phyloP scores from a whole-genome alignment of 2,797 vertebrate genomes.

The Chelidonichthys spinosus region DNA sequence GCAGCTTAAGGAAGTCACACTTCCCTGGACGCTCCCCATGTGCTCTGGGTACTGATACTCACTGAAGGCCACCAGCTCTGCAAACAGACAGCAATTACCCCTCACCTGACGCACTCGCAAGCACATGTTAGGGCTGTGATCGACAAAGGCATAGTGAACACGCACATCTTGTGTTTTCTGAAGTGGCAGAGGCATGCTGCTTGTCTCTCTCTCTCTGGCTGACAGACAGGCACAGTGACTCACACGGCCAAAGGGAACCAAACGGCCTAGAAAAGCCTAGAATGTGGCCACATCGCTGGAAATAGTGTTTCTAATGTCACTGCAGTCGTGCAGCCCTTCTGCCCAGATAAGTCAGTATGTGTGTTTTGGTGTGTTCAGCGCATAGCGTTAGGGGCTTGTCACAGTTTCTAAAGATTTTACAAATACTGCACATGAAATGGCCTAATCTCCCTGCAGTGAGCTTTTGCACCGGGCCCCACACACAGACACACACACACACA shows the following conservation, averaged over 20 bases:
- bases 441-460: constrained; percentile 37
- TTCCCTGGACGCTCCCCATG: constrained; percentile 77
- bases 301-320: constrained; percentile 9
- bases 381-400: constrained; percentile 1
- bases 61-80: constrained; percentile 40
- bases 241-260: constrained; percentile 21
- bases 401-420: constrained; percentile 35
- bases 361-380: constrained; percentile 1
- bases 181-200: constrained; percentile 35
- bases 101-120: constrained; percentile 8
- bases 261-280: constrained; percentile 1
- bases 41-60: constrained; percentile 57
- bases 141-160: constrained; percentile 11
- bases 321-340: constrained; percentile 6
- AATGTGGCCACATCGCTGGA: constrained; percentile 21
- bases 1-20: constrained; percentile 82
- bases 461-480: constrained; percentile 71
- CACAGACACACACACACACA: constrained; percentile 17
- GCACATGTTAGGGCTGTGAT: constrained; percentile 29
- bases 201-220: constrained; percentile 44
- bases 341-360: not conserved
- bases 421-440: constrained; percentile 36
- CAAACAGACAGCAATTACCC: constrained; percentile 6
- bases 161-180: constrained; percentile 42
- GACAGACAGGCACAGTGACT: constrained; percentile 34